A percentile compares a stretch with the other conserved stretches of the same genome.
phyloP scores from a whole-genome alignment of 2,113 vertebrate genomes.

The Recurvirostra avosetta region DNA sequence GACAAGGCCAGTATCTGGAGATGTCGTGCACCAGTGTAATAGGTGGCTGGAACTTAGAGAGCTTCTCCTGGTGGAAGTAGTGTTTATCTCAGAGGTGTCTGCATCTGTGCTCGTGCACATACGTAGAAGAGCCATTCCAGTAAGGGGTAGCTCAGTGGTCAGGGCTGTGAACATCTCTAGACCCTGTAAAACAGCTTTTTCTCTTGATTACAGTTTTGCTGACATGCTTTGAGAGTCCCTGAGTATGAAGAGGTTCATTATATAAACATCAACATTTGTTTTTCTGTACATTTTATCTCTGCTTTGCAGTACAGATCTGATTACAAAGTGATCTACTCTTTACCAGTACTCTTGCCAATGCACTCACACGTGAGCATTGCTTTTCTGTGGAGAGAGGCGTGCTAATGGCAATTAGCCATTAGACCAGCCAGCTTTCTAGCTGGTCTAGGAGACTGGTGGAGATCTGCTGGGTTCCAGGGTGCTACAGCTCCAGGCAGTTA shows the following conservation, averaged over 20 bases:
- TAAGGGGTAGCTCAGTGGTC: not conserved
- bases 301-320: not conserved
- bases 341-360: not conserved
- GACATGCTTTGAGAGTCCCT: not conserved
- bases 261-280: not conserved
- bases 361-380: fast-evolving
- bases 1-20: not conserved
- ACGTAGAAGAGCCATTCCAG: not conserved
- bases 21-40: not conserved
- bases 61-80: not conserved
- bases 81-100: not conserved
- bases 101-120: fast-evolving
- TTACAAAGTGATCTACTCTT: not conserved
- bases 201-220: not conserved
- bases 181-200: not conserved
- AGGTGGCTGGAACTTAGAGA: not conserved
- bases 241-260: not conserved
- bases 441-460: not conserved
- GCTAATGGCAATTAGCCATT: not conserved
- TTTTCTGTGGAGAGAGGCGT: not conserved
- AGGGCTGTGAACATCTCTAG: not conserved
- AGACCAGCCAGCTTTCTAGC: not conserved
- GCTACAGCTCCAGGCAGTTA: not conserved
- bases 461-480: not conserved
- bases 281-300: not conserved